Evolutionary conservation across 1,140 invertebrate genomes (phyloP).

Genomic region (Heliconius nattereri): DNA sequence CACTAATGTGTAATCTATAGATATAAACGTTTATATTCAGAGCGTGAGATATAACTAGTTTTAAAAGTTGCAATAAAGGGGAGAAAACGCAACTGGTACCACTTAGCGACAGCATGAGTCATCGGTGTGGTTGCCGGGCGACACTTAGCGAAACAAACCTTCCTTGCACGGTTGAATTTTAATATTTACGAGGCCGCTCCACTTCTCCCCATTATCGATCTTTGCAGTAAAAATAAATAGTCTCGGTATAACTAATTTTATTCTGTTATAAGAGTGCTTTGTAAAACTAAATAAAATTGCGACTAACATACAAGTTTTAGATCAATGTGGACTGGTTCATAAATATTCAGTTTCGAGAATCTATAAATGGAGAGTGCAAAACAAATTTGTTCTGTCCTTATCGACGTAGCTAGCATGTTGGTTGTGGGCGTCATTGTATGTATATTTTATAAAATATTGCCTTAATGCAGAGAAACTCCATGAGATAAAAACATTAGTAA

Average conservation of each 20-base stretch:
- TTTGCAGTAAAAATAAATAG: constrained; percentile 15
- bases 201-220: constrained; percentile 45
- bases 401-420: not conserved
- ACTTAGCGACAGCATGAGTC: constrained; percentile 45
- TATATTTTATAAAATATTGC: constrained; percentile 10
- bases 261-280: not conserved
- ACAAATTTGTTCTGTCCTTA: constrained; percentile 38
- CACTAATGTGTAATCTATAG: constrained; percentile 12
- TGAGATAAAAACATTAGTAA: constrained; percentile 22
- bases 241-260: constrained; percentile 7
- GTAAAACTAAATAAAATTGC: not conserved
- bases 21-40: constrained; percentile 33
- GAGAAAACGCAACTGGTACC: constrained; percentile 27
- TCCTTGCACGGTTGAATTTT: constrained; percentile 36
- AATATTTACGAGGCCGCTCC: constrained; percentile 50
- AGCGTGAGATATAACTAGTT: constrained; percentile 13
- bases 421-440: constrained; percentile 41
- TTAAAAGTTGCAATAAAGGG: constrained; percentile 10
- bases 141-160: constrained; percentile 49
- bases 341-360: constrained; percentile 11
- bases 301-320: not conserved
- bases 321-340: constrained; percentile 5
- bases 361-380: constrained; percentile 50
- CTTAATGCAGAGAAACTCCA: constrained; percentile 11
- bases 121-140: constrained; percentile 41